Evolutionary conservation across 2,888 invertebrate species (phyloP).

Genomic region (Oligia strigilis): DNA sequence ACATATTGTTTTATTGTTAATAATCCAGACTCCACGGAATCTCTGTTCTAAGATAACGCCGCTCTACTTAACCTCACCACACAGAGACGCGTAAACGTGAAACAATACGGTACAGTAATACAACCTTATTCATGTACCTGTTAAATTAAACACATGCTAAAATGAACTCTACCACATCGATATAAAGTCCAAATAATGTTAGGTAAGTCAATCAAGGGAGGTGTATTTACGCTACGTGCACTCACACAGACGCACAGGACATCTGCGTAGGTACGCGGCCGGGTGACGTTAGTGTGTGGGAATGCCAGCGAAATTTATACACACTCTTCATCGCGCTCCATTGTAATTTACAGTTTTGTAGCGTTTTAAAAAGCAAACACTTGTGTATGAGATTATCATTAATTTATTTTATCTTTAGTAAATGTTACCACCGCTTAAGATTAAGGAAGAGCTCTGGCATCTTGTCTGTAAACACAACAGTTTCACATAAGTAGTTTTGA

Average conservation of each 20-base stretch:
- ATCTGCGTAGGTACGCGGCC: conserved; percentile 77
- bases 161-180: conserved; percentile 67
- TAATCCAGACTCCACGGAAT: conserved; percentile 86
- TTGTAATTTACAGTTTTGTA: conserved; percentile 88
- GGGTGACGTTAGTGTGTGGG: conserved; percentile 83
- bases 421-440: conserved; percentile 67
- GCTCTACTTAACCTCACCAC: conserved; percentile 91
- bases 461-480: conserved; percentile 49
- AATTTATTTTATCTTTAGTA: conserved; percentile 77
- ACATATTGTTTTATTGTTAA: conserved; percentile 77
- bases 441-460: conserved; percentile 47
- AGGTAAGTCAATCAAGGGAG: conserved; percentile 67
- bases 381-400: conserved; percentile 81
- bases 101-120: conserved; percentile 90
- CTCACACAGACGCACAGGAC: conserved; percentile 77
- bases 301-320: conserved; percentile 89
- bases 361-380: conserved; percentile 85
- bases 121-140: conserved; percentile 81
- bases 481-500: conserved; percentile 15
- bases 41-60: conserved; percentile 89
- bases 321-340: conserved; percentile 84
- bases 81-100: conserved; percentile 90
- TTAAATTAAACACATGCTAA: conserved; percentile 61
- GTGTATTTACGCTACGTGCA: conserved; percentile 80
- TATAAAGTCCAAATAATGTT: conserved; percentile 69